Evolutionary conservation across 2,888 invertebrate genomes (phyloP).

Genomic region (Gonocerus acuteangulatus): DNA sequence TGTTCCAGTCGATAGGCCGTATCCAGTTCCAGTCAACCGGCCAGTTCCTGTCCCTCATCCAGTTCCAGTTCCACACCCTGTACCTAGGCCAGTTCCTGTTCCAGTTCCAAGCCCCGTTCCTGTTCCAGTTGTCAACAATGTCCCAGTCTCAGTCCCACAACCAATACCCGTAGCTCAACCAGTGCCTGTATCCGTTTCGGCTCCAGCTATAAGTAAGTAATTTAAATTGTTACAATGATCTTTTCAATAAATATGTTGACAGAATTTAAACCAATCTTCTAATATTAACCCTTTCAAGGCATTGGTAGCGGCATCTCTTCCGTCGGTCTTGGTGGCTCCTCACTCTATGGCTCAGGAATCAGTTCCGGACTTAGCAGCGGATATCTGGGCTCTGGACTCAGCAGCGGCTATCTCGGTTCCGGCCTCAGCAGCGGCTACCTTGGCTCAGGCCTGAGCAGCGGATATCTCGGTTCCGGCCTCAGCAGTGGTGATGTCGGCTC

Average conservation of each 20-base stretch:
- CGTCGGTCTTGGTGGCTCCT: no score
- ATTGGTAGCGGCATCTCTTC: neutral
- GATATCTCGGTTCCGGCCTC: no score
- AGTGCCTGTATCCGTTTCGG: neutral
- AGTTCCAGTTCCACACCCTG: conserved; percentile 47
- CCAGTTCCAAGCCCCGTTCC: conserved; percentile 43
- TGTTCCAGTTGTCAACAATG: conserved; percentile 44
- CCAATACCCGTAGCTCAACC: conserved; percentile 30
- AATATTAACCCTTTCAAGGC: no score
- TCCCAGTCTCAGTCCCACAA: conserved; percentile 33
- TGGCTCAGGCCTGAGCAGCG: no score
- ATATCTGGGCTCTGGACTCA: neutral
- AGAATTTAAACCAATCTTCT: neutral
- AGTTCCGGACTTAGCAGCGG: no score
- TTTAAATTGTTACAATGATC: neutral
- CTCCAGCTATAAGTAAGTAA: neutral
- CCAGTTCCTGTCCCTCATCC: conserved; percentile 45
- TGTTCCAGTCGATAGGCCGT: conserved; percentile 49
- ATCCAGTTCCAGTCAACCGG: conserved; percentile 46
- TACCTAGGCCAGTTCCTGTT: conserved; percentile 46
- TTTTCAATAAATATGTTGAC: neutral
- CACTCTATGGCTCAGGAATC: no score
- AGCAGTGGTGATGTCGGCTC: no score
- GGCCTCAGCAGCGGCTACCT: no score
- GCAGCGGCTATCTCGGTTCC: no score